phyloP scores from a whole-genome alignment of 2,888 invertebrate species.

The Drosophila helvetica region DNA sequence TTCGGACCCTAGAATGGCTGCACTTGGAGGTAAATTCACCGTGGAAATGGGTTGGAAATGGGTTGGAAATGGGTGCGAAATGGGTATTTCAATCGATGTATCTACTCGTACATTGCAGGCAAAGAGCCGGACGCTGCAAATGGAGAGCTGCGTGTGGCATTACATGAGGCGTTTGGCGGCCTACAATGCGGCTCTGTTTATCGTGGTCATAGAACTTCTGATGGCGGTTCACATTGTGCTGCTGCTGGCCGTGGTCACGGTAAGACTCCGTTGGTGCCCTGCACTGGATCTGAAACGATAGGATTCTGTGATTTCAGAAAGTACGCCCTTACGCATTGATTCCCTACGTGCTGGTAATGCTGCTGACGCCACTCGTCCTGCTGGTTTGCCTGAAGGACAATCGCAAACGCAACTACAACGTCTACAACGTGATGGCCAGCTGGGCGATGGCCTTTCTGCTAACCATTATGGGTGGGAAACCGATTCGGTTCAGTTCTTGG shows the following conservation, averaged over 20 bases:
- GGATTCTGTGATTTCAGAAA: neutral
- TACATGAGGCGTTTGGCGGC: constrained; percentile 89
- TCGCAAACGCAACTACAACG: neutral
- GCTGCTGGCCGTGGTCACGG: constrained; percentile 6
- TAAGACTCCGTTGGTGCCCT: neutral
- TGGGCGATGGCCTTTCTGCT: constrained; percentile 5
- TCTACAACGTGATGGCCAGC: constrained; percentile 32
- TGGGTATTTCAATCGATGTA: neutral
- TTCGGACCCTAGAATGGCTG: constrained; percentile 11
- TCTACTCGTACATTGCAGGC: constrained; percentile 18
- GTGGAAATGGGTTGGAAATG: no score
- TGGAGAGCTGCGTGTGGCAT: constrained; percentile 39
- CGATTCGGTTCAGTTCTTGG: no score
- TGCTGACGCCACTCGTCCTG: constrained; percentile 27
- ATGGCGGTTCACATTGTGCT: constrained; percentile 23
- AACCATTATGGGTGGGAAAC: constrained; percentile 28
- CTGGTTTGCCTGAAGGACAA: constrained; percentile 18
- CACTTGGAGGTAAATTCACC: constrained; percentile 5
- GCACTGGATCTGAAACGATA: neutral
- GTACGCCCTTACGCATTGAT: rapidly evolving
- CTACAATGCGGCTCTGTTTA: constrained; percentile 27
- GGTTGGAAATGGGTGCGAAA: no score
- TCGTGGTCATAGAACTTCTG: constrained; percentile 37
- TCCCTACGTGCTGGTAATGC: constrained; percentile 13
- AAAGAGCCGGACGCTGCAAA: constrained; percentile 5